Evolutionary conservation across 2,888 invertebrate species (phyloP).

Genomic region (Macrosoma leucophasiata): DNA sequence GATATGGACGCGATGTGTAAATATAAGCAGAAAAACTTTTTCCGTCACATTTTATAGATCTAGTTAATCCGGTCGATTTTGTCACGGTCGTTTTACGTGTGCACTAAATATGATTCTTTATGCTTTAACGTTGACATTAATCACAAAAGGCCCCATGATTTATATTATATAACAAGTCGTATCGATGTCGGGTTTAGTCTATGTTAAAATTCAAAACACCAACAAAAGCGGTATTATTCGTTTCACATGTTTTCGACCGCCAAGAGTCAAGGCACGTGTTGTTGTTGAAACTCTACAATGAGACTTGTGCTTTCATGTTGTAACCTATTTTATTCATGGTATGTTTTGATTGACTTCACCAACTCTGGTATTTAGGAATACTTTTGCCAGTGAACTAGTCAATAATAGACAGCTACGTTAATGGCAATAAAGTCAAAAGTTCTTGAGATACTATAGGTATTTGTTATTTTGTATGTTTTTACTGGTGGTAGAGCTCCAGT

Average conservation of each 20-base stretch:
- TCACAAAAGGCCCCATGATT: constrained; percentile 68
- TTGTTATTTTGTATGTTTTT: no score
- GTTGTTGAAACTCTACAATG: no score
- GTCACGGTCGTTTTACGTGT: constrained; percentile 49
- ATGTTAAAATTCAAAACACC: constrained; percentile 33
- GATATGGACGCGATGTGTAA: constrained; percentile 52
- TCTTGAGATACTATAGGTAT: no score
- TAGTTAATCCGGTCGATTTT: constrained; percentile 48
- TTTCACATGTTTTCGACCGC: constrained; percentile 46
- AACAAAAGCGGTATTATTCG: constrained; percentile 51
- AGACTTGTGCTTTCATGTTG: no score
- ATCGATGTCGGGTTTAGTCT: constrained; percentile 47
- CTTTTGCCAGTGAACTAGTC: no score
- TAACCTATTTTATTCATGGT: no score
- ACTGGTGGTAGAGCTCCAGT: no score
- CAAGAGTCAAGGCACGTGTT: constrained; percentile 33
- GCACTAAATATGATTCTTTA: constrained; percentile 71
- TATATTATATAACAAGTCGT: constrained; percentile 48
- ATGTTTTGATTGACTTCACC: no score
- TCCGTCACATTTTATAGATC: constrained; percentile 50
- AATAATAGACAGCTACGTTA: no score
- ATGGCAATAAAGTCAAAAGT: no score
- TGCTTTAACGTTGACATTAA: constrained; percentile 66
- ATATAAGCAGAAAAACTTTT: constrained; percentile 63
- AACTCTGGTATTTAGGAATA: no score